Evolutionary conservation across 2,888 invertebrate genomes (phyloP), one percentile per base, ranked within the genome.

Genomic region (Neria commutata): DNA sequence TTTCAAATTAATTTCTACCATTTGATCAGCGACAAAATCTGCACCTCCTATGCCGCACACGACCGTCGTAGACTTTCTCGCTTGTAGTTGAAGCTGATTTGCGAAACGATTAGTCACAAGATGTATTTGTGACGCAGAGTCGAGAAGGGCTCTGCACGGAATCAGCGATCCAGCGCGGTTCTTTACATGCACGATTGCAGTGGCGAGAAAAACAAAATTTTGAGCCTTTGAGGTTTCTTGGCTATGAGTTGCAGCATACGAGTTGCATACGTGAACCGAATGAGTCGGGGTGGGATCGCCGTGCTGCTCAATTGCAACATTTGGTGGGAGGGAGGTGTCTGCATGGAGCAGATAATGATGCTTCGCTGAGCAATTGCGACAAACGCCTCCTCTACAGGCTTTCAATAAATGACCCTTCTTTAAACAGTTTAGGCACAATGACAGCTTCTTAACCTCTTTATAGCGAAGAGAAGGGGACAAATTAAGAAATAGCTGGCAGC

Each of bases 391-490:
- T 23, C 54, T 66, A 33, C 64, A 66, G n/a, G 54, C 59, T 25
- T 58, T 45, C 34, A 62, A 14, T 14, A 51, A 26, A 54, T 65
- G 63, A 2, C 64, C 63, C n/a, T 57, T 58, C 16, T 54, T 56
- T 24, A 63, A 45, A 17, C 64, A 67, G 45, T 68, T 68, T 2
- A 63, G 33, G n/a, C 64, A 67, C 34, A 67, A 37, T 2, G 57
- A 45, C 40, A 60, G 23, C 11, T n/a, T 47, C 24, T 55, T 63
- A 2, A 29, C 56, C 48, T 61, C 56, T 33, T 57, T 52, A 42
- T 42, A 57, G 8, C 60, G 50, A 11, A 50, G 6, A 8, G 26
- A 3, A 2, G 63, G 56, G 1, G 54, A 11, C 6, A 56, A n/a
- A 16, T 14, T 34, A 1, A 50, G n/a, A 25, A 56, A 50, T 0